Percentiles rank a stretch among this genome's conserved stretches.
Conservation (phyloP, 2,113 vertebrate genomes). For the Calypte anna region DNA sequence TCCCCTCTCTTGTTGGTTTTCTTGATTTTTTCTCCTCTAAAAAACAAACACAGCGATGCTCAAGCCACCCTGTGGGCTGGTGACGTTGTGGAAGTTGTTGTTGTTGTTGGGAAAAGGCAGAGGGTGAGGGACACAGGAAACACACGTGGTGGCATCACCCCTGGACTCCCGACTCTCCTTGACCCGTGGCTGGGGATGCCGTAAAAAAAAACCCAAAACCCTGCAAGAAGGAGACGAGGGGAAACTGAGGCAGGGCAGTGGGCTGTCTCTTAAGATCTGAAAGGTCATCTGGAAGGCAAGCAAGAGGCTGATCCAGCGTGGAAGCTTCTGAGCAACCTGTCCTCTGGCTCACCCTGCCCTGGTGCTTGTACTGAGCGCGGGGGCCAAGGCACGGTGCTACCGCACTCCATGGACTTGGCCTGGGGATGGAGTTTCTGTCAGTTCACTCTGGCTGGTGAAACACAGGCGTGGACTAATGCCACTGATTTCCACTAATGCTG, state of each 20-base stretch:
- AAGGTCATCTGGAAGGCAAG: not conserved
- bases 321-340: slow-evolving; percentile 43
- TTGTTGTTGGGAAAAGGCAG: not conserved
- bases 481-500: slow-evolving; percentile 25
- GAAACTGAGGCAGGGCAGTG: slow-evolving; percentile 10
- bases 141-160: rapidly evolving
- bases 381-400: slow-evolving; percentile 42
- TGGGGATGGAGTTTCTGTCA: not conserved
- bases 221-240: not conserved
- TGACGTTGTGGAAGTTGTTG: not conserved
- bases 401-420: slow-evolving; percentile 13
- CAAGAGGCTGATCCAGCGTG: not conserved
- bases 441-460: not conserved
- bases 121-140: not conserved
- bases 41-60: not conserved
- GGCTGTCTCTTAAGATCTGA: not conserved
- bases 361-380: not conserved
- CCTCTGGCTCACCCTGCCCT: slow-evolving; percentile 63
- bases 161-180: not conserved
- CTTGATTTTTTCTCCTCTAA: not conserved
- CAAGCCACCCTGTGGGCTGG: not conserved
- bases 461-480: slow-evolving; percentile 19
- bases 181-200: rapidly evolving
- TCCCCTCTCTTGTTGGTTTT: not conserved
- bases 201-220: rapidly evolving